phyloP scores from a whole-genome alignment of 2,888 invertebrate genomes.

The Hypena proboscidalis region DNA sequence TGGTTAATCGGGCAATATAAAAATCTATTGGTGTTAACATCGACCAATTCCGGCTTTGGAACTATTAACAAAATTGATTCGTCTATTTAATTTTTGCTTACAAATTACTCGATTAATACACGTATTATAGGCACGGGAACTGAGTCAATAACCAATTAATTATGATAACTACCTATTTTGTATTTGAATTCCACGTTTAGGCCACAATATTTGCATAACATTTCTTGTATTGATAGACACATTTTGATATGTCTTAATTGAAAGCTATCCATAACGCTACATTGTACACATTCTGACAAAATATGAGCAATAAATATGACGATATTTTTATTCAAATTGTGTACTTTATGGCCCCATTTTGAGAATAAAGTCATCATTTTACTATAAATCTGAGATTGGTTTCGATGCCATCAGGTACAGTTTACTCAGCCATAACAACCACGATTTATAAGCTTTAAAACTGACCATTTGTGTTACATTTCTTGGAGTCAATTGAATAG shows the following conservation, averaged over 20 bases:
- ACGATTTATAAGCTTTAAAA: constrained; percentile 20
- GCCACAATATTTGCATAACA: constrained; percentile 38
- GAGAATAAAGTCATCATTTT: constrained; percentile 27
- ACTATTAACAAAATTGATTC: constrained; percentile 41
- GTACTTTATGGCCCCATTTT: constrained; percentile 25
- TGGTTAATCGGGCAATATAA: constrained; percentile 25
- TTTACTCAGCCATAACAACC: constrained; percentile 18
- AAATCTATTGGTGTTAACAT: constrained; percentile 21
- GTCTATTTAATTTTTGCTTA: constrained; percentile 41
- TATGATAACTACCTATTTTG: constrained; percentile 50
- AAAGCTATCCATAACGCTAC: constrained; percentile 19
- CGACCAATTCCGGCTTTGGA: constrained; percentile 22
- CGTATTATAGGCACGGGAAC: constrained; percentile 29
- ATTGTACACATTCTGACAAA: constrained; percentile 21
- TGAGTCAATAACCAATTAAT: constrained; percentile 54
- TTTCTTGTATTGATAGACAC: constrained; percentile 28
- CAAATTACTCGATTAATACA: constrained; percentile 43
- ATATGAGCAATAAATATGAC: constrained; percentile 8
- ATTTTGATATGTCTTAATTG: constrained; percentile 36
- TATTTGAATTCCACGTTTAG: constrained; percentile 34
- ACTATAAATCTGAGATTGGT: constrained; percentile 27
- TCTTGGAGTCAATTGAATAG: not conserved
- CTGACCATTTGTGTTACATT: constrained; percentile 15
- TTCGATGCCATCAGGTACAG: constrained; percentile 17
- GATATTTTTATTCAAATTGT: constrained; percentile 29